Evolutionary conservation across 2,888 invertebrate species (phyloP).

Genomic region (Nebria brevicollis): DNA sequence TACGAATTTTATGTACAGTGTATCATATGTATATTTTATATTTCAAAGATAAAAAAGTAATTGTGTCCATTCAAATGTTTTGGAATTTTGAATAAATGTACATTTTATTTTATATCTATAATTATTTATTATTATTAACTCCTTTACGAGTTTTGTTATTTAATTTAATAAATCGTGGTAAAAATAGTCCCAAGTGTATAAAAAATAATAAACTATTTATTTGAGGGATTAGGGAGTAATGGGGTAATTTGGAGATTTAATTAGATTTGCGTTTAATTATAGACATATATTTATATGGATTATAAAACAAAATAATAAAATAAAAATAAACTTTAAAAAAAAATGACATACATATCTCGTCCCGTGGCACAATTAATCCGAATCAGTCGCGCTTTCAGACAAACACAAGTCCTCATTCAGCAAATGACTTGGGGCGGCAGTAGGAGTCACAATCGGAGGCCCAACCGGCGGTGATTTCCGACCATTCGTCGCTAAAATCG

Average conservation of each 20-base stretch:
- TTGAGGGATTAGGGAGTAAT: not conserved
- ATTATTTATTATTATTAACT: no score
- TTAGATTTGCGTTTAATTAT: constrained; percentile 2
- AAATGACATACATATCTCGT: constrained; percentile 36
- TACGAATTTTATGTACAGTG: constrained; percentile 35
- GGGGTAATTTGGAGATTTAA: not conserved
- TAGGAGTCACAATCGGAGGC: not conserved
- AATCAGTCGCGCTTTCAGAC: constrained; percentile 86
- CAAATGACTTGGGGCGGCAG: constrained; percentile 67
- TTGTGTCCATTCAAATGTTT: not conserved
- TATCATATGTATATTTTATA: constrained; percentile 35
- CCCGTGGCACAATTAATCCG: constrained; percentile 65
- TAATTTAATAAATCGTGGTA: no score
- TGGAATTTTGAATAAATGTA: not conserved
- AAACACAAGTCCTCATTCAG: constrained; percentile 87
- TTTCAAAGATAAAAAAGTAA: not conserved
- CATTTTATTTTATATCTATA: not conserved
- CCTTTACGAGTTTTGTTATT: no score
- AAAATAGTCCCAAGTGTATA: no score
- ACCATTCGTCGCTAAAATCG: constrained; percentile 31
- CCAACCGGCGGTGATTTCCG: constrained; percentile 13
- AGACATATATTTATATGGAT: constrained; percentile 34
- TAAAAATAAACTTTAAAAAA: constrained; percentile 19
- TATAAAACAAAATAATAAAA: constrained; percentile 36
- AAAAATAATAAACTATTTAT: no score